Evolutionary conservation across 2,113 vertebrate genomes (phyloP).

Genomic region (Gracilinanus agilis): DNA sequence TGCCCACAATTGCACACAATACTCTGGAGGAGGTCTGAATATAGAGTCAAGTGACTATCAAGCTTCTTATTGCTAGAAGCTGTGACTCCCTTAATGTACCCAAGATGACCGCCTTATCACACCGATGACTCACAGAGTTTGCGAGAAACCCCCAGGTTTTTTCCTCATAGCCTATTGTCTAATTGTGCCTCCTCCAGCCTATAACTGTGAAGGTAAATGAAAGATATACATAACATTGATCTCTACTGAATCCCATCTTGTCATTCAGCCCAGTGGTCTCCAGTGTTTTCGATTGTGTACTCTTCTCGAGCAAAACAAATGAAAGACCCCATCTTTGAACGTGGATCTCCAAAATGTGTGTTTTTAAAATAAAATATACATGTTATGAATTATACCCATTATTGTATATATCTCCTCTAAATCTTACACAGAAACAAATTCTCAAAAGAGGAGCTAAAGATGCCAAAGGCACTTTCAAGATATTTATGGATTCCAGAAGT

Average conservation of each 20-base stretch:
- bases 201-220: not conserved
- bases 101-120: not conserved
- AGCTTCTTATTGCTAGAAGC: not conserved
- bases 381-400: not conserved
- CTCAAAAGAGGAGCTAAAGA: too few relatives aligned
- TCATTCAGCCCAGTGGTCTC: not conserved
- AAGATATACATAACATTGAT: not conserved
- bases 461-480: too few relatives aligned
- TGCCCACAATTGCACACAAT: not conserved
- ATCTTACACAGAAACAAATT: too few relatives aligned
- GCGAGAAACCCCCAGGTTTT: not conserved
- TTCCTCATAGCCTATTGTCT: not conserved
- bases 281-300: not conserved
- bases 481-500: too few relatives aligned
- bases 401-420: too few relatives aligned
- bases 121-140: not conserved
- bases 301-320: not conserved
- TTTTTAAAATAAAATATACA: not conserved
- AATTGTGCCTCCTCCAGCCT: not conserved
- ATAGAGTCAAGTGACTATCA: not conserved
- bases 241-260: not conserved
- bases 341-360: not conserved
- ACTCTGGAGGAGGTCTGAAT: not conserved
- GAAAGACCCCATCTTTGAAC: not conserved
- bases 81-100: not conserved